These are phyloP conservation scores for Folsomia manolachei DNA, from an alignment of 2,888 invertebrate genomes.

Conservation along the genomic window DNA sequence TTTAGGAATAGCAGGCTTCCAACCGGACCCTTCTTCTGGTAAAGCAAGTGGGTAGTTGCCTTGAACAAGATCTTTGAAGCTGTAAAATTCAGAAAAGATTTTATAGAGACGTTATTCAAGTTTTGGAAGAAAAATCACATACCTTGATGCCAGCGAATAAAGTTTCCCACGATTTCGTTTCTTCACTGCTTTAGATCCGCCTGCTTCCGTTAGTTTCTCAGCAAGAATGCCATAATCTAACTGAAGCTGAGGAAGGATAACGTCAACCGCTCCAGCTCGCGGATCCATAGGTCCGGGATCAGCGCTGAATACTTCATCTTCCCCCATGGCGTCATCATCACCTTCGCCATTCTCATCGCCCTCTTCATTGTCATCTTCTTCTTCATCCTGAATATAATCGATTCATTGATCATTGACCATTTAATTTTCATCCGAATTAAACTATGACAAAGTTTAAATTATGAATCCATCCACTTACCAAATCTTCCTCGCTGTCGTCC, in stretches of 20 bases:
- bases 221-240: slow-evolving; percentile 64
- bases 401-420: not conserved
- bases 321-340: slow-evolving; percentile 34
- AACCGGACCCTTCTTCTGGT: slow-evolving; percentile 22
- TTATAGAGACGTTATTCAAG: not conserved
- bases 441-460: no score
- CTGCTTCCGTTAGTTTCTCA: slow-evolving; percentile 56
- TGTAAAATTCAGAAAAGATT: slow-evolving; percentile 52
- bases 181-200: slow-evolving; percentile 42
- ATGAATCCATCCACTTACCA: no score
- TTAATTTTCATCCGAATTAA: not conserved
- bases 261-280: slow-evolving; percentile 75
- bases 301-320: slow-evolving; percentile 42
- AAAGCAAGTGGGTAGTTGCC: slow-evolving; percentile 67
- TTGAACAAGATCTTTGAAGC: slow-evolving; percentile 62
- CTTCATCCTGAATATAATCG: slow-evolving; percentile 54
- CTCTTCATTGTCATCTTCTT: slow-evolving; percentile 55
- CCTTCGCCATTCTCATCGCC: slow-evolving; percentile 45
- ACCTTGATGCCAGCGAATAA: slow-evolving; percentile 44
- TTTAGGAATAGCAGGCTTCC: slow-evolving; percentile 33
- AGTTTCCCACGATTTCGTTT: slow-evolving; percentile 56
- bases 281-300: slow-evolving; percentile 63
- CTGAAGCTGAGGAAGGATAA: slow-evolving; percentile 66
- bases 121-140: slow-evolving; percentile 19
- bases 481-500: not conserved